Conservation (phyloP, 1,140 invertebrate genomes). For the Drosophila bifasciata region DNA sequence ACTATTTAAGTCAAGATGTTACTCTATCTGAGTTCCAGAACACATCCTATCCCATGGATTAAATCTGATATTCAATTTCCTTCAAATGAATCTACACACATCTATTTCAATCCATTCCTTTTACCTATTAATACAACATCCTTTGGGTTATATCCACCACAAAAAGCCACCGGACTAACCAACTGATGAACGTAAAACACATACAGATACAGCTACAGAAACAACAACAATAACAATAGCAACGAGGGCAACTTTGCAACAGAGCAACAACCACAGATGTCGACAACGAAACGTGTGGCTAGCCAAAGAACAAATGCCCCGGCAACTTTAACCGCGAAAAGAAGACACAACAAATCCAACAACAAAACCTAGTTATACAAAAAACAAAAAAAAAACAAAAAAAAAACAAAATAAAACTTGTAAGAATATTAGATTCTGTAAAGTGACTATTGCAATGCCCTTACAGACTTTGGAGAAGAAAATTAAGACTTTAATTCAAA, state of each 20-base stretch:
- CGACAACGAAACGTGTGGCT: conserved; percentile 43
- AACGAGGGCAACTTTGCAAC: conserved; percentile 22
- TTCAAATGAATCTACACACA: too few species aligned
- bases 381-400: conserved; percentile 28
- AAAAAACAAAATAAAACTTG: too few species aligned
- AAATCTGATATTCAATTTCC: background rate
- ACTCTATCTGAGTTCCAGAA: too few species aligned
- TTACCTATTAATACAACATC: conserved; percentile 31
- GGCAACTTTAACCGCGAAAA: conserved; percentile 75
- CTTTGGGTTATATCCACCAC: conserved; percentile 48
- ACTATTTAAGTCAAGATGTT: too few species aligned
- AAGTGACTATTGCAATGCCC: conserved; percentile 20
- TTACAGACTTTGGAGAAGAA: background rate
- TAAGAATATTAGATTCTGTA: background rate
- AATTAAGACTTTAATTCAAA: too few species aligned
- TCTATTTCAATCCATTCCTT: too few species aligned
- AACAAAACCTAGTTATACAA: conserved; percentile 1
- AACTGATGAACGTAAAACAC: conserved; percentile 48
- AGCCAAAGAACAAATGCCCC: conserved; percentile 66
- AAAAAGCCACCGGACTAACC: conserved; percentile 61
- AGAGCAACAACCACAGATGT: conserved; percentile 29
- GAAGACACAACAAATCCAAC: background rate
- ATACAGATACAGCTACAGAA: conserved; percentile 22
- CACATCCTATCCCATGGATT: background rate
- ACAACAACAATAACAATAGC: conserved; percentile 49